Evolutionary conservation across 53 echinoderm and acorn worm species (phyloP), one percentile per base, ranked within the genome.

Genomic region (Crossaster papposus): DNA sequence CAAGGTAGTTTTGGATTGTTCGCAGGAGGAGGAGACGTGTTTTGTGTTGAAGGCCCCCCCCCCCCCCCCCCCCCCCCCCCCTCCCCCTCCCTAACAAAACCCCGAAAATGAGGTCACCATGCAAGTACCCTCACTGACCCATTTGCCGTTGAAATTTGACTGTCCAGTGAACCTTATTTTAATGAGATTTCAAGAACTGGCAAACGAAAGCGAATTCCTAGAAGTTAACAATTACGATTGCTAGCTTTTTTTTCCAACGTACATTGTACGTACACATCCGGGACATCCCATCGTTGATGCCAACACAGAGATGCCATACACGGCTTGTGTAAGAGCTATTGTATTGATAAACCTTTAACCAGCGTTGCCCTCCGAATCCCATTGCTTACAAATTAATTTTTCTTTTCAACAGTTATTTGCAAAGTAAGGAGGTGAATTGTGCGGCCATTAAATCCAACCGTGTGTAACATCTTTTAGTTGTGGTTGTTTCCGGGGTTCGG

Each of bases 381-480:
- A 76, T 76, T 36, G 76, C 78, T 78, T 0, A 34, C 37, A 58
- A 75, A 33, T 75, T 36, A 33, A 78, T 50, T 78, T 18, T 50
- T 1, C n/a, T 36, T 78, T 73, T 73, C 13, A 10, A 34, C 78
- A 76, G 76, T 15, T 23, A 44, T 12, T 24, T 33, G 10, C 36
- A 34, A 3, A 7, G 23, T 10, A 26, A 23, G 78, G 78, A 75
- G 51, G 38, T 20, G 36, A 78, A 44, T 78, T 22, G 18, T 0
- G 35, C 36, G 36, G 78, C 78, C 38, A 44, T 78, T 24, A 78
- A 78, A 78, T 26, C 51, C 78, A 78, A 35, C 26, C 50, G 51
- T 23, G 78, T 50, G 78, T 78, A 44, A n/a, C 76, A n/a, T n/a
- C 76, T 33, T 36, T 31, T 2, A 44, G 44, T n/a, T n/a, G n/a